Percentiles rank a stretch among this genome's conserved stretches.
Evolutionary conservation across 2,797 vertebrate genomes (phyloP).

Genomic region (Brotula barbata): DNA sequence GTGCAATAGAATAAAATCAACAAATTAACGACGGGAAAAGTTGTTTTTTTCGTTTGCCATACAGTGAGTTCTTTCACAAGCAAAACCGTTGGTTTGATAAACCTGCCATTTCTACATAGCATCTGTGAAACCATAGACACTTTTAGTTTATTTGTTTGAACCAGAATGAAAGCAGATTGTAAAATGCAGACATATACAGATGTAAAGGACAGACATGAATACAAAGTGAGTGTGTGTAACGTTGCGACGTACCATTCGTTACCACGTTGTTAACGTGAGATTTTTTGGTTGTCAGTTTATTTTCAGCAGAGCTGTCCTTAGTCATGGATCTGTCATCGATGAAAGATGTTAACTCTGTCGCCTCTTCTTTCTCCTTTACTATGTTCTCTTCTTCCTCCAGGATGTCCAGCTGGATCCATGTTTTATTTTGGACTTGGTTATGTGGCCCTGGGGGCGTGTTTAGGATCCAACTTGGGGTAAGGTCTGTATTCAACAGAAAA

Average conservation of each 20-base stretch:
- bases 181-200: no score
- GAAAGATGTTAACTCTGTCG: constrained; percentile 8
- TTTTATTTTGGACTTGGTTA: not conserved
- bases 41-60: no score
- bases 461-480: constrained; percentile 21
- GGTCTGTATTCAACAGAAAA: constrained; percentile 28
- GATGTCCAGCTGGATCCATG: not conserved
- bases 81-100: no score
- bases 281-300: constrained; percentile 13
- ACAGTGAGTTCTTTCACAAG: no score
- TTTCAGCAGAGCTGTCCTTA: not conserved
- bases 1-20: not conserved
- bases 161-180: no score
- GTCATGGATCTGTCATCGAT: not conserved
- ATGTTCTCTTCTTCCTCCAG: constrained; percentile 27
- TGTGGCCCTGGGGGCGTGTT: not conserved
- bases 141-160: no score
- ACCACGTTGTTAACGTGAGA: constrained; percentile 23
- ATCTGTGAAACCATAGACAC: no score
- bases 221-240: no score
- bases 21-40: not conserved
- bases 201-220: no score
- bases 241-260: constrained; percentile 54
- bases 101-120: no score
- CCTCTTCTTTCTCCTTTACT: constrained; percentile 17